Conservation (phyloP, 2,888 invertebrate species). For the Orthonychiurus folsomi region DNA sequence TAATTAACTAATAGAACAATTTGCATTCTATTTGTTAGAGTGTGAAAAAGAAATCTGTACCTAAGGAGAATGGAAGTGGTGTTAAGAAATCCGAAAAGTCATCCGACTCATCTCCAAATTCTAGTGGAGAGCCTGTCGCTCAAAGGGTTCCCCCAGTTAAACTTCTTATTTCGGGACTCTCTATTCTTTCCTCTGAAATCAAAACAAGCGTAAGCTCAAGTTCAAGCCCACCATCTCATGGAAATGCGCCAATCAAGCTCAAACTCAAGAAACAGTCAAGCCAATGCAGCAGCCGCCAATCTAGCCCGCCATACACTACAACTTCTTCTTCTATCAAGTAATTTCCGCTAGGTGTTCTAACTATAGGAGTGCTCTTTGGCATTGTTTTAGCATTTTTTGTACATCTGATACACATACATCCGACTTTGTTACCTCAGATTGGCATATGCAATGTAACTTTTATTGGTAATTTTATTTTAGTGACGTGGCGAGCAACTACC, state of each 20-base stretch:
- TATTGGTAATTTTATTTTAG: too few relatives aligned
- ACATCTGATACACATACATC: too few relatives aligned
- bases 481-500: too few relatives aligned
- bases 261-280: constrained; percentile 13
- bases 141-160: background rate
- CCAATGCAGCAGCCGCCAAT: background rate
- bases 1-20: background rate
- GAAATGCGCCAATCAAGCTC: constrained; percentile 15
- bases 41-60: background rate
- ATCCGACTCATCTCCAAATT: background rate
- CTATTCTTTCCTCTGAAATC: background rate
- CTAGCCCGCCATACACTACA: background rate
- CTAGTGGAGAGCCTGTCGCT: background rate
- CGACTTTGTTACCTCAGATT: too few relatives aligned
- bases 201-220: background rate
- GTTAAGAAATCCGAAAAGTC: background rate
- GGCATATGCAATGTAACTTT: too few relatives aligned
- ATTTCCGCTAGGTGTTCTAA: too few relatives aligned
- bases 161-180: background rate
- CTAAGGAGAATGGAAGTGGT: background rate
- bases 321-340: too few relatives aligned
- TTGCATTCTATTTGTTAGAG: background rate
- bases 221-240: constrained; percentile 8
- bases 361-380: background rate
- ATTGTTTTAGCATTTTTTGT: too few relatives aligned